Evolutionary conservation across 2,113 vertebrate genomes (phyloP), one percentile per base, ranked within the genome.

Genomic region (Paradisaea rubra): DNA sequence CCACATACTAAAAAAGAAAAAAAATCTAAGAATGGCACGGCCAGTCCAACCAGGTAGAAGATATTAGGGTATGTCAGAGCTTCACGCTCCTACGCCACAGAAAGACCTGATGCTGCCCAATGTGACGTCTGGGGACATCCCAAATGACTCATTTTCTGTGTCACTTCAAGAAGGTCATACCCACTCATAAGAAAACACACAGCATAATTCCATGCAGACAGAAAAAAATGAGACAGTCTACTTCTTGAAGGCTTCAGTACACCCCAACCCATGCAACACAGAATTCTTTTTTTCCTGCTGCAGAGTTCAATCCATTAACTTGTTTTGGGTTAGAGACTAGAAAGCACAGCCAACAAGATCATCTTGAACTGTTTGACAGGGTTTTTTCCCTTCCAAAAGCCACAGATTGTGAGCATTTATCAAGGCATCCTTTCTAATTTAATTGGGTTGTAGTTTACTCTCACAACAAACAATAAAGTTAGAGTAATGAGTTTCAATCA

Each of bases 391-490:
- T 88, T 63, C 88, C 15, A 6, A 96, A 95, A 96, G 79, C 83
- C 74, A 81, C 37, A 81, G 69, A 81, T 11, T 88, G 57, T 64
- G 50, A 89, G 22, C 52, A 86, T 61, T 54, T 72, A 96, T 93
- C 89, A 96, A 88, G 44, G 83, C 61, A 81, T 45, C 74, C 86
- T 86, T 96, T 88, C 86, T 70, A 91, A 97, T 96, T 95, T 96
- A 97, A 97, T 65, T 97, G 96, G 93, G 81, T 73, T 94, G 93
- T 91, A 96, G 94, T 97, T 97, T 96, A 97, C 72, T 84, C 88
- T 97, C 91, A 96, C 84, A 97, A 95, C 89, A 95, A 97, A 98
- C 89, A 97, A 97, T 96, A 97, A 96, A 97, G 90, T 94, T 92
- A 88, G 93, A 97, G 60, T 91, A 95, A 97, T 95, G 93, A 96